Base-by-base conservation (phyloP, 2,797 vertebrate genomes). In the Oreortyx pictus region DNA sequence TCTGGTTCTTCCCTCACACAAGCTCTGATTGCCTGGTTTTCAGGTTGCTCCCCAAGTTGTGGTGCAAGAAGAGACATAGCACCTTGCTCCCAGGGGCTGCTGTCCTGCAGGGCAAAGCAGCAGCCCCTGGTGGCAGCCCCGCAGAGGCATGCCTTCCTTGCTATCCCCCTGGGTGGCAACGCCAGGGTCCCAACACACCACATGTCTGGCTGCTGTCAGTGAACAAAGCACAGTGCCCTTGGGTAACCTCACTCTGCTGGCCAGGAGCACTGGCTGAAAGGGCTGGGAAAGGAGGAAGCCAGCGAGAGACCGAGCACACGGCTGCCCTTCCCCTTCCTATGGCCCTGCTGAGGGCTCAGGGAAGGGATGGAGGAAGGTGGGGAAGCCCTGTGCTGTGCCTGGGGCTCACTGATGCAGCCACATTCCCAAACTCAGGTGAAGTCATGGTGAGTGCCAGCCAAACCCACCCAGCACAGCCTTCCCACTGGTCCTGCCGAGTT, bases 221-320 rank as follows among this genome's bases (percentile, higher is more conserved):
- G 75, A 90, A 80, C 65, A 82, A 92, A 78, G 75, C 64, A 75
- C 13, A 33, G 56, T 87, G 81, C 82, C 92, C 94, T 86, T 13
- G 22, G 86, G 85, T 75, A 46, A 96, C 84, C 93, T 85, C 0
- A 17, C 37, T 11, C 20, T 22, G 37, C 76, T 7, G 71, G 33
- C 44, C 2, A 2, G 60, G 44, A 89, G 62, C 2, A 0, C 11
- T 27, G 43, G 59, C 1, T 31, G 64, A 59, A 67, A 75, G 46
- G 41, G 46, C 50, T 1, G 43, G 64, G 46, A 31, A 93, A 54
- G 50, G n/a, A 72, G 68, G 56, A 57, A 37, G 85, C 2, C 29
- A 60, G 37, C 8, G 13, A 61, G 59, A 81, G 33, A 61, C 70
- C 71, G 61, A 62, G 62, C 1, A 0, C 7, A 19, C 0, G 3